phyloP scores from a whole-genome alignment of 2,113 vertebrate species.

The Aptenodytes patagonicus region DNA sequence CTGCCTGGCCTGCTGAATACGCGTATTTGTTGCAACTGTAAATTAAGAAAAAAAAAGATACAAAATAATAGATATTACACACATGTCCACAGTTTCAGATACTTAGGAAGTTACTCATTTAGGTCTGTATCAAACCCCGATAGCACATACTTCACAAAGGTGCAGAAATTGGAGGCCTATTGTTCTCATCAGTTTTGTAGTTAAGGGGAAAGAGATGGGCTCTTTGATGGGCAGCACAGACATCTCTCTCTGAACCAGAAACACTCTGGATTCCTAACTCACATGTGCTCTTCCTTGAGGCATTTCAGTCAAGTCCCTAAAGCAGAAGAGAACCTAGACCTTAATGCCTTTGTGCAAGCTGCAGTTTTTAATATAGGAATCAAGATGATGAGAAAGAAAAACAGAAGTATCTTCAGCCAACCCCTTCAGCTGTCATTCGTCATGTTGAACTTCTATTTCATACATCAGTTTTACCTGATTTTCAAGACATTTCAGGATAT shows the following conservation, averaged over 20 bases:
- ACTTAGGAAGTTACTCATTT: background rate
- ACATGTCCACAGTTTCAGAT: background rate
- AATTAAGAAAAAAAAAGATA: background rate
- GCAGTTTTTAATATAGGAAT: background rate
- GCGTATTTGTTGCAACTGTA: constrained; percentile 31
- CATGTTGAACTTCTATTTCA: background rate
- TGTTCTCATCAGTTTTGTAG: background rate
- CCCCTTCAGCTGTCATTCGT: background rate
- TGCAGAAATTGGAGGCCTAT: background rate
- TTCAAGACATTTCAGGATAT: background rate
- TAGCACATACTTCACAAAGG: accelerated
- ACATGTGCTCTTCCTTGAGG: accelerated
- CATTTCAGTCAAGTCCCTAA: background rate
- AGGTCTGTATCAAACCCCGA: background rate
- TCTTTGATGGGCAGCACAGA: background rate
- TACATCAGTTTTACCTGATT: background rate
- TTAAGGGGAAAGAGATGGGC: background rate
- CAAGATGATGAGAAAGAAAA: background rate
- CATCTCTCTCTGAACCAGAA: background rate
- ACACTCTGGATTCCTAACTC: background rate
- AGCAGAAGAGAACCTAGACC: background rate
- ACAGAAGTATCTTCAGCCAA: background rate
- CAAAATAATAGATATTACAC: background rate
- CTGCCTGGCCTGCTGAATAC: constrained; percentile 17
- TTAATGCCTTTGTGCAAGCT: background rate